Evolutionary conservation across 2,888 invertebrate species (phyloP), one percentile per base, ranked within the genome.

Genomic region (Hedya salicella): DNA sequence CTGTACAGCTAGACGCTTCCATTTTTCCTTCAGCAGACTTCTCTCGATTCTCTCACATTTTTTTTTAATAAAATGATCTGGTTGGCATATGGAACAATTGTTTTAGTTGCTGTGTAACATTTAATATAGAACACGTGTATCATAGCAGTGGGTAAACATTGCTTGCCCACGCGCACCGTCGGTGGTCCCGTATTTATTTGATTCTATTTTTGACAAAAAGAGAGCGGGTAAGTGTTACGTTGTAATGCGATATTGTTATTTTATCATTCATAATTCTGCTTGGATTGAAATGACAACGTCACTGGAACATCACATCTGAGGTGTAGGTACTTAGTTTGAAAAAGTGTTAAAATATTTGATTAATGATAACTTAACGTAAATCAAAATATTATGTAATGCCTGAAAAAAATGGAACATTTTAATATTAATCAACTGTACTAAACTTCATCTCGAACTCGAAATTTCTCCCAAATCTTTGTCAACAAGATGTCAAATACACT

Each of bases 161-260:
- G 63, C 61, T 16, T 54, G 52, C 75, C 77, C 71, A 76, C 75
- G 75, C 76, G 14, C 75, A 32, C 52, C 70, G 59, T 64, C 69
- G 78, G 78, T 77, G 77, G 78, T 78, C 79, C 46, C 30, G 44
- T 74, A 75, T 76, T 76, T 79, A 76, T 76, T 76, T 72, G 73
- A 70, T 73, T 73, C 73, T 74, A 74, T 73, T 73, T 73, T 69
- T 70, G 44, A 59, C 44, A 36, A 57, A 52, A 76, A 74, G 73
- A 70, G 59, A 68, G 65, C 73, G 53, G 17, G 63, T 49, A 52
- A 60, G 60, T 60, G 44, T 46, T 50, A 59, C 48, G 19, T 19
- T 39, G 50, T 39, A 39, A 36, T 44, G 46, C 8, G 32, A 50
- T 57, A 36, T 44, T 42, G 19, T 52, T 48, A 44, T 44, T 19